phyloP scores from a whole-genome alignment of 2,113 vertebrate genomes.

The Triplophysa rosa region DNA sequence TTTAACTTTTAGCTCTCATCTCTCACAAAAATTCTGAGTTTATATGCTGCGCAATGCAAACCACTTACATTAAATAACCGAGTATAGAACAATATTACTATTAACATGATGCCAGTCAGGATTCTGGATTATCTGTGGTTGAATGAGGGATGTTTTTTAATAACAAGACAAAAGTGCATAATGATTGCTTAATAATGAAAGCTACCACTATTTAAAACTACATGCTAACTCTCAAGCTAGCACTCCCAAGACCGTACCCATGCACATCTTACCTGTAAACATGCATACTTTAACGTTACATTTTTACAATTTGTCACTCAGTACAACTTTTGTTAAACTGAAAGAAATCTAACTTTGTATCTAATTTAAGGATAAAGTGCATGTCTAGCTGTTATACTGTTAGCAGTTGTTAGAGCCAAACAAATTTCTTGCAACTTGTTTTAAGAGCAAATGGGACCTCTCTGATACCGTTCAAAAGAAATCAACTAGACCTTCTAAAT shows the following conservation, averaged over 20 bases:
- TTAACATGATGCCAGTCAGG: not conserved
- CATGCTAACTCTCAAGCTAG: slow-evolving; percentile 30
- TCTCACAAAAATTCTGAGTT: not conserved
- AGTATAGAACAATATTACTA: not conserved
- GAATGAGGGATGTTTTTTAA: not conserved
- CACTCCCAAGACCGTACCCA: slow-evolving; percentile 7
- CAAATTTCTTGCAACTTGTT: not conserved
- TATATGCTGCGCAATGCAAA: not conserved
- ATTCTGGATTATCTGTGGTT: not conserved
- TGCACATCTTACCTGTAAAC: slow-evolving; percentile 48
- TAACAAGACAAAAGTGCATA: slow-evolving; percentile 34
- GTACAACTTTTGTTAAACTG: slow-evolving; percentile 12
- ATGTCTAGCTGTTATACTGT: slow-evolving; percentile 40
- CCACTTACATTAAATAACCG: not conserved
- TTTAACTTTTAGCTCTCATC: not conserved
- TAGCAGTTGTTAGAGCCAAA: slow-evolving; percentile 34
- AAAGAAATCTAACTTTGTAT: not conserved
- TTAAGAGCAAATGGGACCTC: not conserved
- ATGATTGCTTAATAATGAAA: slow-evolving; percentile 36
- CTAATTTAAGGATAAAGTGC: slow-evolving; percentile 50
- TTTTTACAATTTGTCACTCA: slow-evolving; percentile 16
- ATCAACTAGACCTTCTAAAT: slow-evolving; percentile 2
- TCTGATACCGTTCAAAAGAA: not conserved
- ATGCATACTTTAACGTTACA: slow-evolving; percentile 14
- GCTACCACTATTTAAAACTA: slow-evolving; percentile 15